Evolutionary conservation across 2,797 vertebrate species (phyloP).

Genomic region (Neostethus bicornis): DNA sequence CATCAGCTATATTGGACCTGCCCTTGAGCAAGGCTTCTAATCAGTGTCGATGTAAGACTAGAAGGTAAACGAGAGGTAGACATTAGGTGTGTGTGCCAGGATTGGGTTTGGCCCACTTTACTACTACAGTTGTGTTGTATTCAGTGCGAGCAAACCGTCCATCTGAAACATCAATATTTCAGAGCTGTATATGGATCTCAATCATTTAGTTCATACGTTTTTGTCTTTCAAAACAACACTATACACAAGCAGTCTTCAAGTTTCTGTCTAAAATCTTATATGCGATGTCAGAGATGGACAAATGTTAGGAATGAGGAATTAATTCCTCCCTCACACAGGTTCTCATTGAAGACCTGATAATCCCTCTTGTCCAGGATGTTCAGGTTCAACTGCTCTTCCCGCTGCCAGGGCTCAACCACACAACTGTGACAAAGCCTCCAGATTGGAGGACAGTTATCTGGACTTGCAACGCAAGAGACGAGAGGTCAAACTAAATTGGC

Average conservation of each 20-base stretch:
- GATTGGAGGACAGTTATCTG: conserved; percentile 73
- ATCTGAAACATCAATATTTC: background rate
- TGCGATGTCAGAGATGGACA: conserved; percentile 31
- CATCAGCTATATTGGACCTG: conserved; percentile 8
- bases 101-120: background rate
- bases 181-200: background rate
- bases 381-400: conserved; percentile 56
- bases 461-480: conserved; percentile 49
- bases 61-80: conserved; percentile 1
- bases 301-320: conserved; percentile 40
- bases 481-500: conserved; percentile 69
- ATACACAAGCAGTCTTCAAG: background rate
- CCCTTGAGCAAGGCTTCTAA: conserved; percentile 31
- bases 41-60: conserved; percentile 17
- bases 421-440: conserved; percentile 70
- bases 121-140: background rate
- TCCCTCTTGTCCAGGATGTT: conserved; percentile 62
- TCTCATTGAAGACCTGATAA: conserved; percentile 40
- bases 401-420: conserved; percentile 49
- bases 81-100: background rate
- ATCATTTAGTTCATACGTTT: background rate
- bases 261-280: conserved; percentile 44
- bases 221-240: too few relatives aligned
- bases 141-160: background rate
- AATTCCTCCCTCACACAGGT: conserved; percentile 34